A percentile compares a stretch with the other conserved stretches of the same genome.
Conservation (phyloP, 2,113 vertebrate species). For the Tetrax tetrax region DNA sequence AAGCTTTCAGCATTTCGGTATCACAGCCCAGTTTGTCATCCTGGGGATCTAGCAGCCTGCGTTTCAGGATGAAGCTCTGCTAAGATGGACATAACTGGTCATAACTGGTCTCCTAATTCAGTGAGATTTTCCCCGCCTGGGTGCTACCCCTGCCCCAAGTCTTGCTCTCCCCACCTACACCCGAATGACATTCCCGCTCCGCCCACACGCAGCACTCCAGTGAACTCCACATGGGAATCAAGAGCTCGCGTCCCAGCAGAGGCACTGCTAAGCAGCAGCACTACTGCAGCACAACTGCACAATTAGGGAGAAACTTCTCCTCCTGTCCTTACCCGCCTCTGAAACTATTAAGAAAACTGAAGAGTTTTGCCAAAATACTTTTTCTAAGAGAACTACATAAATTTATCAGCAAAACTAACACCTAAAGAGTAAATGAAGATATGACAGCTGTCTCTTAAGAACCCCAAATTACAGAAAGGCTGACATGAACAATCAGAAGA, state of each 20-base stretch:
- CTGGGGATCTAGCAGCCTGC: neutral
- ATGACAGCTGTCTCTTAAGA: neutral
- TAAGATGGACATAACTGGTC: neutral
- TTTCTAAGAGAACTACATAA: neutral
- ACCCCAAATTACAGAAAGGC: neutral
- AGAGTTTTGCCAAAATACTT: neutral
- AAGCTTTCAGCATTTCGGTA: neutral
- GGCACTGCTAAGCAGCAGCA: neutral
- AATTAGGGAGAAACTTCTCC: neutral
- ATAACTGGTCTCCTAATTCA: neutral
- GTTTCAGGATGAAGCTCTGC: neutral
- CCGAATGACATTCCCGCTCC: neutral
- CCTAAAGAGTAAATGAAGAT: neutral
- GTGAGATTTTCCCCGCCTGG: neutral
- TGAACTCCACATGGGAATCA: accelerated
- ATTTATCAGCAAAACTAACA: neutral
- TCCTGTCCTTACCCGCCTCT: neutral
- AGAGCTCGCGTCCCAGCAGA: neutral
- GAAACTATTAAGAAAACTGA: neutral
- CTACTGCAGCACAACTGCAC: neutral
- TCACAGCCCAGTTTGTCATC: neutral
- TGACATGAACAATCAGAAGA: neutral
- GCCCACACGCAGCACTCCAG: accelerated
- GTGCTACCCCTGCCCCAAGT: neutral
- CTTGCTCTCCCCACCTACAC: neutral